Evolutionary conservation across 2,888 invertebrate species (phyloP).

Genomic region (Dicycla oo): DNA sequence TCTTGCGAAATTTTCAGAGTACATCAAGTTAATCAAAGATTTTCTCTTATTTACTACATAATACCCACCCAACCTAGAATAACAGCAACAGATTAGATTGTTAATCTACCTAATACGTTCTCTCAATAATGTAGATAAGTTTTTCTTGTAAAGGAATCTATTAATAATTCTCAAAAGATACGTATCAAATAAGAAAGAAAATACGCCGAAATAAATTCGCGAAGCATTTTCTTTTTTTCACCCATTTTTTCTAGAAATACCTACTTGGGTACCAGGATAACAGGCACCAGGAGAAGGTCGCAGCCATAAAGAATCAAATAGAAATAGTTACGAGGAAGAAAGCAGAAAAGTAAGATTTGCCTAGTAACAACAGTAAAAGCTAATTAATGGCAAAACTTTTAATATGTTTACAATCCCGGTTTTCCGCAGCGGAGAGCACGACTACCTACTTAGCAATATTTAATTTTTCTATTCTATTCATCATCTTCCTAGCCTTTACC

Average conservation of each 20-base stretch:
- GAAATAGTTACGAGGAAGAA: conserved; percentile 8
- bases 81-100: conserved; percentile 15
- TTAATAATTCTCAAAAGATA: conserved; percentile 17
- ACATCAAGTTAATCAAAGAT: background rate
- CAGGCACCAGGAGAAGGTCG: conserved; percentile 2
- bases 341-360: conserved; percentile 27
- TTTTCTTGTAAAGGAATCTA: conserved; percentile 11
- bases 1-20: background rate
- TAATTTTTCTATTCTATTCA: conserved; percentile 23
- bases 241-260: background rate
- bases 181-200: conserved; percentile 15
- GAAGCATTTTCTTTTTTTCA: background rate
- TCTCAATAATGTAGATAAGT: conserved; percentile 8
- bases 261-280: conserved; percentile 5
- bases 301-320: background rate
- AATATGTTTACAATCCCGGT: conserved; percentile 2
- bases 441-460: conserved; percentile 10
- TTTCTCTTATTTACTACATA: background rate
- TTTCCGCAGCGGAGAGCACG: conserved; percentile 8
- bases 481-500: no score
- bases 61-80: background rate
- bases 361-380: conserved; percentile 27
- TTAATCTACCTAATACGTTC: conserved; percentile 15
- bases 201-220: background rate
- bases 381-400: conserved; percentile 48